Evolutionary conservation across 2,888 invertebrate species (phyloP).

Genomic region (Apeira syringaria): DNA sequence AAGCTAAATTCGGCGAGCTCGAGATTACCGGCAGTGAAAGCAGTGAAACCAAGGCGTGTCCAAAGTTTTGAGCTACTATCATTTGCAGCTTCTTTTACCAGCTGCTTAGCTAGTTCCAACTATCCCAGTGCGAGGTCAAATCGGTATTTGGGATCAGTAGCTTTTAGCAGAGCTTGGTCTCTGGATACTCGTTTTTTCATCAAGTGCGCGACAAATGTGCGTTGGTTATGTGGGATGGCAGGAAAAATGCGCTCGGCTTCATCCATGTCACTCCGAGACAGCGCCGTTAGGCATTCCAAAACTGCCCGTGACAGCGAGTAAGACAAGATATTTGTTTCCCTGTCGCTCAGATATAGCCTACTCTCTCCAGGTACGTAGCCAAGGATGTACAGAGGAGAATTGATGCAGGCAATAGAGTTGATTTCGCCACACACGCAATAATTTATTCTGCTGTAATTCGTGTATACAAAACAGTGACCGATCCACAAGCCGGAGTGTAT

Average conservation of each 20-base stretch:
- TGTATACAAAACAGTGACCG: constrained; percentile 9
- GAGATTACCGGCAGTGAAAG: background rate
- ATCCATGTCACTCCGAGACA: background rate
- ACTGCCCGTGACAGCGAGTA: background rate
- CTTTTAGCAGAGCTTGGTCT: background rate
- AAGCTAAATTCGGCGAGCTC: constrained; percentile 4
- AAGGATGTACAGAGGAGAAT: constrained; percentile 3
- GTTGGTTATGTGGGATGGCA: background rate
- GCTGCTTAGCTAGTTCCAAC: background rate
- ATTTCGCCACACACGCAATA: constrained; percentile 1
- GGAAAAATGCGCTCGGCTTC: background rate
- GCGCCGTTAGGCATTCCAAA: constrained; percentile 1
- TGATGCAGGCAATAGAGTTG: background rate
- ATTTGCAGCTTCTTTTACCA: background rate
- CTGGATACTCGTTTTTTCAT: background rate
- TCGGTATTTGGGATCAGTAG: constrained; percentile 1
- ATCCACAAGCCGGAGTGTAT: constrained; percentile 6
- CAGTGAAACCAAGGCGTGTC: constrained; percentile 5
- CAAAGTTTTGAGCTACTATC: background rate
- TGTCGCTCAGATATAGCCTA: constrained; percentile 3
- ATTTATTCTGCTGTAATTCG: constrained; percentile 1
- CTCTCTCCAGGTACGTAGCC: constrained; percentile 4
- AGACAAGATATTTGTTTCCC: constrained; percentile 2
- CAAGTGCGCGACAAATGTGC: background rate
- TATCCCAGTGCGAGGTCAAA: constrained; percentile 7